phyloP scores from a whole-genome alignment of 2,888 invertebrate species.

The Oxyteleia sp. region DNA sequence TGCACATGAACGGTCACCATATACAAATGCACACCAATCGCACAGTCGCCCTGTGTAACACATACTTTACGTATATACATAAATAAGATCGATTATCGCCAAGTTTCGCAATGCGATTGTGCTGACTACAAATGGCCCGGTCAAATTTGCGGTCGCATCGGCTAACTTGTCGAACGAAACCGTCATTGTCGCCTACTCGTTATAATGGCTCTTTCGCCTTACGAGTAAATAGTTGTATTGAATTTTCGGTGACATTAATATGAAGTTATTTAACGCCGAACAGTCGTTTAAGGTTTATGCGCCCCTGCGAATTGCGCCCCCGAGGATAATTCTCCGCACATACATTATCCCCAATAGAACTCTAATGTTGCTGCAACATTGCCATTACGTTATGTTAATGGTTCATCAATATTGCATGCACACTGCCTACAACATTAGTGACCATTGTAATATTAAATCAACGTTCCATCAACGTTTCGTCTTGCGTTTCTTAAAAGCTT shows the following conservation, averaged over 20 bases:
- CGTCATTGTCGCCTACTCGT: constrained; percentile 8
- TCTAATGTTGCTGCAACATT: constrained; percentile 41
- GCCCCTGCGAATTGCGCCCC: constrained; percentile 30
- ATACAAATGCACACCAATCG: too few relatives aligned
- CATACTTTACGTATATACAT: too few relatives aligned
- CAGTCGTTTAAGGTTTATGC: constrained; percentile 47
- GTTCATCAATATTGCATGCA: constrained; percentile 30
- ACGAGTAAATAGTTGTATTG: not conserved
- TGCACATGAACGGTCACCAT: too few relatives aligned
- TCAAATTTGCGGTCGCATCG: constrained; percentile 2
- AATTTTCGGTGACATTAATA: constrained; percentile 18
- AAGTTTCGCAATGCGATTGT: constrained; percentile 13
- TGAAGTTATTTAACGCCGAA: constrained; percentile 23
- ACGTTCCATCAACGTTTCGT: constrained; percentile 8
- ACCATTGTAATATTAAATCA: constrained; percentile 34
- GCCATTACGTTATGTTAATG: constrained; percentile 37
- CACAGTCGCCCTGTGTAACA: too few relatives aligned
- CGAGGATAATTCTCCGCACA: constrained; percentile 44
- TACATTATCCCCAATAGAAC: constrained; percentile 48
- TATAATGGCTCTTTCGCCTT: constrained; percentile 3
- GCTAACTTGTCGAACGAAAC: not conserved
- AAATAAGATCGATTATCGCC: constrained; percentile 50
- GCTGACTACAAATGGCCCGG: not conserved
- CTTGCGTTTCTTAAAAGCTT: too few relatives aligned
- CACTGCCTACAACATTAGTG: constrained; percentile 11